Percentiles rank a stretch among this genome's conserved stretches.
Evolutionary conservation across 2,113 vertebrate species (phyloP).

Genomic region (Glaucidium brasilianum): DNA sequence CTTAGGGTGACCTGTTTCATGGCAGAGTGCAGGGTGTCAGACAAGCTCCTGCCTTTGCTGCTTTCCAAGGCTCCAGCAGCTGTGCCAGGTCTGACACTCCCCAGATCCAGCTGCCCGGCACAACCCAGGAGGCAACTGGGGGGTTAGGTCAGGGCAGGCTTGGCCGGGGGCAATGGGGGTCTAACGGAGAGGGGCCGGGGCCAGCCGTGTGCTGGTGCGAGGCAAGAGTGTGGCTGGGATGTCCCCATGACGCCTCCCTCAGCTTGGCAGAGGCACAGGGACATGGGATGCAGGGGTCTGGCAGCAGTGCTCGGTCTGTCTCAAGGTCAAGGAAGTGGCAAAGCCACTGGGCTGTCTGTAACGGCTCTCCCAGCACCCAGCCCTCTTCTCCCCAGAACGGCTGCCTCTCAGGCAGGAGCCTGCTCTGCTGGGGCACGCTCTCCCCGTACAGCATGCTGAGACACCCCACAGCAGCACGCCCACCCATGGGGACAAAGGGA

Average conservation of each 20-base stretch:
- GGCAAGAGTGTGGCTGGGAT: background rate
- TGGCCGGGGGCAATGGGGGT: background rate
- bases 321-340: accelerated
- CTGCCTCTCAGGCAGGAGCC: background rate
- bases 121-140: accelerated
- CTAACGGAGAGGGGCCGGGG: accelerated
- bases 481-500: background rate
- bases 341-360: background rate
- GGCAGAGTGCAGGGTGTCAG: background rate
- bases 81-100: accelerated
- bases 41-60: background rate
- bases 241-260: accelerated
- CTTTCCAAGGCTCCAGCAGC: background rate
- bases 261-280: accelerated
- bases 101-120: background rate
- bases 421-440: background rate
- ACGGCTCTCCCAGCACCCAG: background rate
- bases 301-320: accelerated
- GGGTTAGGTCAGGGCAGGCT: background rate
- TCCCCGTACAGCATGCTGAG: background rate
- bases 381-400: background rate
- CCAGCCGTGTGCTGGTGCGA: background rate
- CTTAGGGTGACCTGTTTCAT: background rate
- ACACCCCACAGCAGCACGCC: background rate
- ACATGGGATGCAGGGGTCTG: accelerated